These are phyloP conservation scores for Mnemiopsis leidyi DNA, from an alignment of 37 sponge, comb jelly and placozoan species.

Conservation along the genomic window DNA sequence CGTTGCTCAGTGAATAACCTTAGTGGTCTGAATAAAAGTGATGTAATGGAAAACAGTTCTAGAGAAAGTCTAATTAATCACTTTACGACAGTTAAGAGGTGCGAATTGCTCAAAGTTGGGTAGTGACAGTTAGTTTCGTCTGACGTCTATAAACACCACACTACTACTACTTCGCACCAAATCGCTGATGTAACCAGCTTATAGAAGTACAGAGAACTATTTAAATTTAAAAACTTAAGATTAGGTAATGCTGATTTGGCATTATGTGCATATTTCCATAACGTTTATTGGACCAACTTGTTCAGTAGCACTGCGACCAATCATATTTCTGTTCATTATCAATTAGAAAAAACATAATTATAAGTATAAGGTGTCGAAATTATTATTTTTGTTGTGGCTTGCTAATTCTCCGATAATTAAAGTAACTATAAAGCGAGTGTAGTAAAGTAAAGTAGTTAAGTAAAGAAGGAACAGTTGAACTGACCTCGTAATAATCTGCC, in stretches of 20 bases:
- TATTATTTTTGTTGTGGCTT: no score
- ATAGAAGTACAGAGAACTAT: no score
- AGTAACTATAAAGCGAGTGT: no score
- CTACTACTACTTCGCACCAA: background rate
- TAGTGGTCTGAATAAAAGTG: background rate
- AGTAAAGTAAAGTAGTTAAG: background rate
- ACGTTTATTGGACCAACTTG: no score
- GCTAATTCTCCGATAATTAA: no score
- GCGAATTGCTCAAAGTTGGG: background rate
- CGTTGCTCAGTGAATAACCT: background rate
- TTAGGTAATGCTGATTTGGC: no score
- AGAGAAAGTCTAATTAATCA: background rate
- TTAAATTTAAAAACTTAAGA: no score
- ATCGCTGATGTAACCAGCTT: background rate
- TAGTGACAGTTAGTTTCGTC: background rate
- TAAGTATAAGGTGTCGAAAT: no score
- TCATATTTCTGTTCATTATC: no score
- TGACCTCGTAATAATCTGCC: constrained; percentile 19
- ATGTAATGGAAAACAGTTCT: background rate
- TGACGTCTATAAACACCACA: background rate
- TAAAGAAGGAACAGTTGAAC: background rate
- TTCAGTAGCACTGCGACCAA: no score
- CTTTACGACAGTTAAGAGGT: background rate
- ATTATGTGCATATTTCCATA: no score
- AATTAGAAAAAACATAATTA: no score